phyloP scores from a whole-genome alignment of 2,888 invertebrate genomes.

The Rhingia campestris region DNA sequence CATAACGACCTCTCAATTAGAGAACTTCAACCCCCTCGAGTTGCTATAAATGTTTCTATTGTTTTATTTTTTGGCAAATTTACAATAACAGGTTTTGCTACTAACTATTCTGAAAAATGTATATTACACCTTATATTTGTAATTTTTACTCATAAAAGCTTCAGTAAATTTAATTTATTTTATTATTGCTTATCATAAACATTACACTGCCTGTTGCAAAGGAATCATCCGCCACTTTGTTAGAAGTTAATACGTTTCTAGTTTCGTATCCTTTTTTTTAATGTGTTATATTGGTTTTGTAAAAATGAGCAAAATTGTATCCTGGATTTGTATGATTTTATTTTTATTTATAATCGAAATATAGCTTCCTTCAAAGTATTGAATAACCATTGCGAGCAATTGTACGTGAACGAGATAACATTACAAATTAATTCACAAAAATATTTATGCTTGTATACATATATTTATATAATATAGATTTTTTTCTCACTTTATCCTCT shows the following conservation, averaged over 20 bases:
- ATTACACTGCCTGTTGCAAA: constrained; percentile 70
- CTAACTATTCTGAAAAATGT: constrained; percentile 58
- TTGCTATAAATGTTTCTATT: constrained; percentile 47
- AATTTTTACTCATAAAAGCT: constrained; percentile 66
- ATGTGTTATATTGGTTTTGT: constrained; percentile 7
- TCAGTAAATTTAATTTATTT: constrained; percentile 66
- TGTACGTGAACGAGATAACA: constrained; percentile 72
- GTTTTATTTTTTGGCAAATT: constrained; percentile 65
- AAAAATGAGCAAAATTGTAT: constrained; percentile 65
- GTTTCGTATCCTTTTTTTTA: constrained; percentile 13
- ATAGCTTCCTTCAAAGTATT: constrained; percentile 41
- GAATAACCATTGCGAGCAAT: constrained; percentile 66
- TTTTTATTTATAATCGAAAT: neutral
- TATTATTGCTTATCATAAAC: constrained; percentile 82
- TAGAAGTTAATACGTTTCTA: constrained; percentile 15
- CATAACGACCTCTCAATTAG: neutral
- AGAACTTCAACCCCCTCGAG: neutral
- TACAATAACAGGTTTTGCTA: constrained; percentile 63
- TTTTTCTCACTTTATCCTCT: constrained; percentile 47
- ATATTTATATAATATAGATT: constrained; percentile 51
- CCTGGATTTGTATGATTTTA: constrained; percentile 42
- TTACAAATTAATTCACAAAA: constrained; percentile 73
- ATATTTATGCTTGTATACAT: constrained; percentile 61
- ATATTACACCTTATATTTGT: constrained; percentile 52
- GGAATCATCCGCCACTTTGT: constrained; percentile 54